Conservation (phyloP, 1,140 invertebrate species). For the Hycleus phaleratus region DNA sequence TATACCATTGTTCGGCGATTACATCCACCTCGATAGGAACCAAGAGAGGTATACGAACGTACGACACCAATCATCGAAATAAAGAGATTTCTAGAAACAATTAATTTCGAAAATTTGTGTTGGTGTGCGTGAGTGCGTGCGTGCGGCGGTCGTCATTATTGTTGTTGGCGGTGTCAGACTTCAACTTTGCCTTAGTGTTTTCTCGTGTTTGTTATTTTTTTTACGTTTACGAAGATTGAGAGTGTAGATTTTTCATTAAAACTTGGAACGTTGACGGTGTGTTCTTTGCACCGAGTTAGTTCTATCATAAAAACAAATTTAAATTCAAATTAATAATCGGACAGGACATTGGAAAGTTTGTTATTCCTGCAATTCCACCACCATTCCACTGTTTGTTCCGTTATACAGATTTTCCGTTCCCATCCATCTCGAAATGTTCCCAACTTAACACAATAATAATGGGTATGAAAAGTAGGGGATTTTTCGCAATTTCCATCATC, state of each 20-base stretch:
- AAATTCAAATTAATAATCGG: constrained; percentile 26
- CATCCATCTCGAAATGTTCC: constrained; percentile 25
- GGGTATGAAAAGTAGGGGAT: constrained; percentile 22
- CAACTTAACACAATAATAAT: constrained; percentile 28
- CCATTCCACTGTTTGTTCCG: too few relatives aligned
- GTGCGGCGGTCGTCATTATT: too few relatives aligned
- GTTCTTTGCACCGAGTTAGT: background rate
- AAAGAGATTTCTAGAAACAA: too few relatives aligned
- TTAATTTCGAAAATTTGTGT: too few relatives aligned
- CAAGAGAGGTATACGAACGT: too few relatives aligned
- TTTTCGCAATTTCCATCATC: constrained; percentile 23
- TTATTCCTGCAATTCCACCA: background rate
- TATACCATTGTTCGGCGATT: too few relatives aligned
- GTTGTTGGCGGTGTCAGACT: constrained; percentile 1
- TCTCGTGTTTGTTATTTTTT: constrained; percentile 25
- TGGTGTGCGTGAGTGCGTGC: too few relatives aligned
- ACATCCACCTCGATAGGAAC: too few relatives aligned
- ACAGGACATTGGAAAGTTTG: background rate
- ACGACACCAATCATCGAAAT: too few relatives aligned
- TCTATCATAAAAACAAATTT: constrained; percentile 21
- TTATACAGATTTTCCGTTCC: constrained; percentile 1
- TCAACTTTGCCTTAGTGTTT: constrained; percentile 23
- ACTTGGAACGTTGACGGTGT: constrained; percentile 7
- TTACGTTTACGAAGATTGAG: constrained; percentile 15
- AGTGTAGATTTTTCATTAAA: constrained; percentile 25